Percentiles rank a stretch among this genome's conserved stretches.
These are phyloP conservation scores for Lerista edwardsae DNA, from an alignment of 2,797 vertebrate species.

Conservation along the genomic window DNA sequence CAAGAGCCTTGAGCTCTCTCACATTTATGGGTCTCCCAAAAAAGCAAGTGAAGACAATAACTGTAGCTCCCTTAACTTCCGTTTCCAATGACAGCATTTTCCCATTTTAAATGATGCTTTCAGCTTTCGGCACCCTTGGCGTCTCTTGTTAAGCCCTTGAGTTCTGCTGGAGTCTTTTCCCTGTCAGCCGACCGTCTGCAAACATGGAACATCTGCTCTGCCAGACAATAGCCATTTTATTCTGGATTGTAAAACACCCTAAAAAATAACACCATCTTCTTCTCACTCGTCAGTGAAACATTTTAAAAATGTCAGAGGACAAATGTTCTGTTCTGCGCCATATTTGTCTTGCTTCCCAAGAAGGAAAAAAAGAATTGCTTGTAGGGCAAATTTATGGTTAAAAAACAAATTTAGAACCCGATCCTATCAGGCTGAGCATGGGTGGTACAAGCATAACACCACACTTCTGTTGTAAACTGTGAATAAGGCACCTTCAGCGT, in stretches of 20 bases:
- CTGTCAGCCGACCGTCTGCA: background rate
- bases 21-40: background rate
- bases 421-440: no score
- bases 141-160: constrained; percentile 10
- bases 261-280: background rate
- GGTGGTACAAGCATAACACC: no score
- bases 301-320: background rate
- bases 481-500: no score
- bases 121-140: constrained; percentile 1
- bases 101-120: background rate
- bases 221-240: constrained; percentile 16
- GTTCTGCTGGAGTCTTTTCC: background rate
- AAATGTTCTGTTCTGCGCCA: background rate
- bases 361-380: background rate
- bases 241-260: constrained; percentile 14
- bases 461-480: no score
- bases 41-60: background rate
- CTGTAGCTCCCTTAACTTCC: background rate
- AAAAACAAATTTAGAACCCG: background rate
- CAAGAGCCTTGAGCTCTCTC: background rate
- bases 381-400: background rate
- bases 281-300: background rate
- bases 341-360: background rate
- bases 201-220: background rate
- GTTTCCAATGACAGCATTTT: background rate